Evolutionary conservation across 2,113 vertebrate species (phyloP).

Genomic region (Bungarus multicinctus): DNA sequence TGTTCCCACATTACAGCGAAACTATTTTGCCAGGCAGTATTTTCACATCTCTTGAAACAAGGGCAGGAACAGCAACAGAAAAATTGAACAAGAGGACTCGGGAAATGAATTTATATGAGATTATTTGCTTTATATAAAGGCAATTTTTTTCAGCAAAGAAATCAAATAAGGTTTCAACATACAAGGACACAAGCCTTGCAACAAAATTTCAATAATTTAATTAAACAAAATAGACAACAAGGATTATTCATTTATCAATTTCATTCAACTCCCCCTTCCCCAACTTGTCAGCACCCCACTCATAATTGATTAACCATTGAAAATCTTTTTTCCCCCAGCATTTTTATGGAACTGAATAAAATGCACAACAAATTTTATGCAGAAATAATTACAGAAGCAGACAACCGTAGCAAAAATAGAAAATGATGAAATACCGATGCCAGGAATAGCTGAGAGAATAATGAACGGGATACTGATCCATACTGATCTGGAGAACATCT

Average conservation of each 20-base stretch:
- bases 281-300: slow-evolving; percentile 30
- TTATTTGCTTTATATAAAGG: background rate
- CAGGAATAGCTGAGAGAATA: slow-evolving; percentile 3
- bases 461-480: background rate
- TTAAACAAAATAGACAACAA: slow-evolving; percentile 45
- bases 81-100: background rate
- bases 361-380: slow-evolving; percentile 26
- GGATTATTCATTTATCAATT: slow-evolving; percentile 40
- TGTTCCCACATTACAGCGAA: background rate
- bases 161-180: slow-evolving; percentile 23
- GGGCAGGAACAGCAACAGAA: background rate
- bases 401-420: background rate
- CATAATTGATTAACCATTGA: slow-evolving; percentile 36
- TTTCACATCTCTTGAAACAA: background rate
- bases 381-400: slow-evolving; percentile 27
- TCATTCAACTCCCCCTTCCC: slow-evolving; percentile 34
- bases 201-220: slow-evolving; percentile 49
- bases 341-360: slow-evolving; percentile 42
- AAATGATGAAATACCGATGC: slow-evolving; percentile 35
- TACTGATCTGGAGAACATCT: background rate
- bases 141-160: slow-evolving; percentile 16
- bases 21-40: background rate
- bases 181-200: slow-evolving; percentile 29
- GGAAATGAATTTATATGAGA: slow-evolving; percentile 9
- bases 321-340: slow-evolving; percentile 16